Evolutionary conservation across 2,888 invertebrate species (phyloP).

Genomic region (Lycaena phlaeas): DNA sequence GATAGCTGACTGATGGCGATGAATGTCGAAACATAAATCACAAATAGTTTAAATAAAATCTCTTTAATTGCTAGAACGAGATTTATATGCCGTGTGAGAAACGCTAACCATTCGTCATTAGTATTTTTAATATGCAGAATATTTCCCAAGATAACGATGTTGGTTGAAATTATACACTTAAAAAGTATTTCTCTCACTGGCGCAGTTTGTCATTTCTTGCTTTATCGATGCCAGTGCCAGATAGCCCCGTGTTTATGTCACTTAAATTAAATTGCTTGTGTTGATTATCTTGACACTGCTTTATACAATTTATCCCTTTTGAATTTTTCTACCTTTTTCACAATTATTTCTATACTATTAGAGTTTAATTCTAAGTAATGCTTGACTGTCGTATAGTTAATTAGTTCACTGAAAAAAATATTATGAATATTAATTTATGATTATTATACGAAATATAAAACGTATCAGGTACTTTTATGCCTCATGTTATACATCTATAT

Average conservation of each 20-base stretch:
- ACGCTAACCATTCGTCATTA: constrained; percentile 43
- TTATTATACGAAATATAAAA: background rate
- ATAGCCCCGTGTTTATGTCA: constrained; percentile 64
- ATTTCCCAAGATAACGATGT: constrained; percentile 41
- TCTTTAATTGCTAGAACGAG: constrained; percentile 6
- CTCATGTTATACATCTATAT: too few relatives aligned
- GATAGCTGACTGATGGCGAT: too few relatives aligned
- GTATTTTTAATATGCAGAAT: constrained; percentile 51
- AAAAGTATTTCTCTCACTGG: constrained; percentile 54
- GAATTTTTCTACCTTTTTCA: background rate
- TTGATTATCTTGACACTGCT: constrained; percentile 61
- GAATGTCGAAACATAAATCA: constrained; percentile 1
- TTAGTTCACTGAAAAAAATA: too few relatives aligned
- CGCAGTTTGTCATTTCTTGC: constrained; percentile 68
- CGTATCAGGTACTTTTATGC: too few relatives aligned
- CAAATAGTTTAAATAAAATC: constrained; percentile 2
- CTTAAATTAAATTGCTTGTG: constrained; percentile 63
- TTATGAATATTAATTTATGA: too few relatives aligned
- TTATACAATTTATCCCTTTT: constrained; percentile 31
- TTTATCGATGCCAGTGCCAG: constrained; percentile 64
- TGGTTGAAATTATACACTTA: constrained; percentile 45
- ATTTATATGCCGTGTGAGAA: constrained; percentile 10
- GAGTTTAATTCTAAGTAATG: too few relatives aligned
- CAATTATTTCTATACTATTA: too few relatives aligned
- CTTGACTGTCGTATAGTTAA: too few relatives aligned